Conservation (phyloP, 2,888 invertebrate genomes). For the Oasisia sp. region DNA sequence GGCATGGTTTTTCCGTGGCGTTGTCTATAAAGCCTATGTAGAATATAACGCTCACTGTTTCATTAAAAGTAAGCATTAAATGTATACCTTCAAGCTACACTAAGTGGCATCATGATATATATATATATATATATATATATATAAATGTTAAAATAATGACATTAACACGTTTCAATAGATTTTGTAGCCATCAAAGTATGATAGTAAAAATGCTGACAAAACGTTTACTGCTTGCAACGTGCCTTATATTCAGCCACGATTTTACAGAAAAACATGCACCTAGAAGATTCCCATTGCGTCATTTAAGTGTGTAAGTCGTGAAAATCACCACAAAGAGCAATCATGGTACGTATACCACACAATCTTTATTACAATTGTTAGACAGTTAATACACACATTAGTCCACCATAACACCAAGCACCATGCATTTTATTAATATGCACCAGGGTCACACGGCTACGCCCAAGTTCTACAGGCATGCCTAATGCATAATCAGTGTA, state of each 20-base stretch:
- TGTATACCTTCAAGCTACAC: too few species aligned
- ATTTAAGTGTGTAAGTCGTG: not conserved
- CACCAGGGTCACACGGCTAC: slow-evolving; percentile 1
- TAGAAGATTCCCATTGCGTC: not conserved
- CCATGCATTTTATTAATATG: not conserved
- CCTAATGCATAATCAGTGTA: slow-evolving; percentile 3
- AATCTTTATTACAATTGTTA: not conserved
- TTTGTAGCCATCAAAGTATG: not conserved
- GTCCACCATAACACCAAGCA: slow-evolving; percentile 11
- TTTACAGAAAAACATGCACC: not conserved
- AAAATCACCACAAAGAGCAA: slow-evolving; percentile 17
- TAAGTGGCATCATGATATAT: too few species aligned
- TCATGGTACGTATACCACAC: not conserved
- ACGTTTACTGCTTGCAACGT: not conserved
- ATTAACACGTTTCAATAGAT: not conserved
- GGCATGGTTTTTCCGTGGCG: not conserved
- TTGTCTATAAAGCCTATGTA: not conserved
- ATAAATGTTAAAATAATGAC: not conserved
- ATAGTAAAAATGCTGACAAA: not conserved
- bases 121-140: too few species aligned
- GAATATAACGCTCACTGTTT: not conserved
- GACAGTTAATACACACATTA: not conserved
- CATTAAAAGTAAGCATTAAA: too few species aligned
- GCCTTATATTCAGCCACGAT: not conserved
- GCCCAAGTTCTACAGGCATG: not conserved